phyloP scores from a whole-genome alignment of 2,888 invertebrate species.

The Apamea anceps region DNA sequence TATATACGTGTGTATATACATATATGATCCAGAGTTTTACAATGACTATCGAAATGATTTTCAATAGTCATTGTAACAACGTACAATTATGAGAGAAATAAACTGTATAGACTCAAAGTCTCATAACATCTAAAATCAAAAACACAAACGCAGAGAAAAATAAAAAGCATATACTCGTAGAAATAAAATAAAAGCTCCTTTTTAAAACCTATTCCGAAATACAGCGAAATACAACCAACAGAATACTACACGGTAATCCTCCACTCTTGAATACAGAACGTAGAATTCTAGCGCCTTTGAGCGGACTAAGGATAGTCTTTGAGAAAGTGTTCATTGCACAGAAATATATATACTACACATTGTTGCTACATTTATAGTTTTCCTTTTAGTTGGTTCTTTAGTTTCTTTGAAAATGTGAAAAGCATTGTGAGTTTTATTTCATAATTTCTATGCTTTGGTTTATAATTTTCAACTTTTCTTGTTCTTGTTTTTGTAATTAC shows the following conservation, averaged over 20 bases:
- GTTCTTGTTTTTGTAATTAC: neutral
- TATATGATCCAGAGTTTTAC: too few relatives aligned
- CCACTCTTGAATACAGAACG: slow-evolving; percentile 25
- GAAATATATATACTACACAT: slow-evolving; percentile 13
- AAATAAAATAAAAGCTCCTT: neutral
- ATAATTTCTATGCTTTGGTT: neutral
- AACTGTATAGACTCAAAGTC: neutral
- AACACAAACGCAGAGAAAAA: neutral
- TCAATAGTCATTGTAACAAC: neutral
- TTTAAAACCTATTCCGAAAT: neutral
- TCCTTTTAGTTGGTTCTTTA: slow-evolving; percentile 1
- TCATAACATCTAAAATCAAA: neutral
- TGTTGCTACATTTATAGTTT: slow-evolving; percentile 24
- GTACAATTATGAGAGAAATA: too few relatives aligned
- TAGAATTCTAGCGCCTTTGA: slow-evolving; percentile 45
- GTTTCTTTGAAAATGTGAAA: slow-evolving; percentile 13
- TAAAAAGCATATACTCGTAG: neutral
- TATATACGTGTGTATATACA: too few relatives aligned
- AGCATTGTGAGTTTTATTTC: neutral
- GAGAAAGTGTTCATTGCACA: slow-evolving; percentile 26
- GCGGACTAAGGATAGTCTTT: slow-evolving; percentile 35
- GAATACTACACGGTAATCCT: slow-evolving; percentile 14
- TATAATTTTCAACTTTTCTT: too few relatives aligned
- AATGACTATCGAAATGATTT: too few relatives aligned
- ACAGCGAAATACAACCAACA: neutral